Percentiles rank a stretch among this genome's conserved stretches.
phyloP scores from a whole-genome alignment of 1,140 invertebrate genomes.

The Musca domestica region DNA sequence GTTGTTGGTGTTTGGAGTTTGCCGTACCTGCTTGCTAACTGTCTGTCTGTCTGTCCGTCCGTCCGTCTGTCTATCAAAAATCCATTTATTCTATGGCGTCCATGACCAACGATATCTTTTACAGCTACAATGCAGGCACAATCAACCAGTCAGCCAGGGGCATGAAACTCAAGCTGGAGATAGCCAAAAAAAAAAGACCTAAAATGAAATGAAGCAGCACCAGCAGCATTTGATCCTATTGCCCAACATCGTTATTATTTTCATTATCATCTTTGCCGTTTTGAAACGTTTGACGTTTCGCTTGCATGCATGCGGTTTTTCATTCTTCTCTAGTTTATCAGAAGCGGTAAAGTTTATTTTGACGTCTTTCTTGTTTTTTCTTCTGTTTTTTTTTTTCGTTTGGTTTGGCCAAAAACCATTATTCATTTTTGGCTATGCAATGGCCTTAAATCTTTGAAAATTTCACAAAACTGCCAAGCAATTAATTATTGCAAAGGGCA shows the following conservation, averaged over 20 bases:
- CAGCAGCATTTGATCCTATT: neutral
- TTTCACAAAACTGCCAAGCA: too few relatives aligned
- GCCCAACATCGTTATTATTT: constrained; percentile 5
- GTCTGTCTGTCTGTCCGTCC: neutral
- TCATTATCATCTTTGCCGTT: neutral
- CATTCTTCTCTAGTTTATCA: neutral
- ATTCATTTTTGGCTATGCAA: constrained; percentile 9
- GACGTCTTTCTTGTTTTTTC: neutral
- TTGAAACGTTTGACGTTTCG: constrained; percentile 9
- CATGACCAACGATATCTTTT: constrained; percentile 16
- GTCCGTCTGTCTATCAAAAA: constrained; percentile 11
- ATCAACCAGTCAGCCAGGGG: too few relatives aligned
- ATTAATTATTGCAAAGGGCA: too few relatives aligned
- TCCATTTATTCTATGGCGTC: constrained; percentile 21
- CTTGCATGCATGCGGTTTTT: constrained; percentile 14
- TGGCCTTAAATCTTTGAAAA: too few relatives aligned
- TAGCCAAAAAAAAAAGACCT: too few relatives aligned
- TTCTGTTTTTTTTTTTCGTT: constrained; percentile 3
- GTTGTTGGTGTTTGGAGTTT: constrained; percentile 1
- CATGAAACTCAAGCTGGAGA: too few relatives aligned
- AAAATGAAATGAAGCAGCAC: too few relatives aligned
- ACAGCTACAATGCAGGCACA: too few relatives aligned
- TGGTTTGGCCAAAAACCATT: constrained; percentile 3
- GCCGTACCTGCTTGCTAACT: neutral
- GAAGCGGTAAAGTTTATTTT: too few relatives aligned